phyloP scores from a whole-genome alignment of 2,113 vertebrate species.

The Calonectris borealis region DNA sequence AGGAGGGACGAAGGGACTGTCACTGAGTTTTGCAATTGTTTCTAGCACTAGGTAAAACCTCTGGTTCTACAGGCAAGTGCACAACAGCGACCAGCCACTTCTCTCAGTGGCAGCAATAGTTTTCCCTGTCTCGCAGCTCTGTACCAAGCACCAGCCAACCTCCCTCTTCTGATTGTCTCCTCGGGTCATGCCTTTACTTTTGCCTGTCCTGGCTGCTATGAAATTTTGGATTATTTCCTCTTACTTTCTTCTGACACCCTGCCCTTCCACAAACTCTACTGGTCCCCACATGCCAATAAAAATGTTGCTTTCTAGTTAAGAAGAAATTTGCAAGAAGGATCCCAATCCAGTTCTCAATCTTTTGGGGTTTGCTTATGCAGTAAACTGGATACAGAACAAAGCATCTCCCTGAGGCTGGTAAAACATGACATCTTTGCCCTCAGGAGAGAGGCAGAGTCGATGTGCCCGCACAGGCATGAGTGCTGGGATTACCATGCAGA shows the following conservation, averaged over 20 bases:
- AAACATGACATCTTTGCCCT: not conserved
- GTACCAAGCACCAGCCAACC: not conserved
- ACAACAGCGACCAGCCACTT: not conserved
- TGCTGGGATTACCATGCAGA: not conserved
- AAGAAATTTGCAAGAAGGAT: not conserved
- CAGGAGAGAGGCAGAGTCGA: not conserved
- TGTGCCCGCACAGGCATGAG: not conserved
- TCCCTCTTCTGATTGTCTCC: not conserved
- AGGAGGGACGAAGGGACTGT: not conserved
- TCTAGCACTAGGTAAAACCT: not conserved
- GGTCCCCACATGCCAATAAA: not conserved
- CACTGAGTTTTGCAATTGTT: not conserved
- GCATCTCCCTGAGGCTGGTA: not conserved
- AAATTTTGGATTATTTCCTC: not conserved
- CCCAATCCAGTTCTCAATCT: not conserved
- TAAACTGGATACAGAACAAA: not conserved
- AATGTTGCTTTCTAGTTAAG: not conserved
- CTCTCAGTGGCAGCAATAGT: not conserved
- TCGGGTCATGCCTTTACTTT: fast-evolving
- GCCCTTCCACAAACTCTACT: not conserved
- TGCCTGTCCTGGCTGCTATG: not conserved
- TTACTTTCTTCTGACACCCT: not conserved
- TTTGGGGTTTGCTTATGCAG: not conserved
- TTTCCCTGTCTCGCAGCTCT: not conserved
- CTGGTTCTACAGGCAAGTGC: not conserved